Percentiles rank a stretch among this genome's conserved stretches.
phyloP scores from a whole-genome alignment of 2,888 invertebrate species.

The Hololepta plana region DNA sequence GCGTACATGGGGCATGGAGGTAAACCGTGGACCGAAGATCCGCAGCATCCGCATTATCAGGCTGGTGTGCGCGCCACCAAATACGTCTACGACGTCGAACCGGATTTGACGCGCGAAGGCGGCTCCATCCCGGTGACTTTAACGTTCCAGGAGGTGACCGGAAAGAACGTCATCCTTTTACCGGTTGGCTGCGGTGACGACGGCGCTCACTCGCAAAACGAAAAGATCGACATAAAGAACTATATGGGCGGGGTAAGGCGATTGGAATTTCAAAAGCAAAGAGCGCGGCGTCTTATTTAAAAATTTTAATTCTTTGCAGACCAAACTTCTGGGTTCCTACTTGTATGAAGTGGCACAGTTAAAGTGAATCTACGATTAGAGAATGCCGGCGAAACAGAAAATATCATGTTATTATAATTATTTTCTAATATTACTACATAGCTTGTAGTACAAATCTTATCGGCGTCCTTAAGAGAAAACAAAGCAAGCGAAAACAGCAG shows the following conservation, averaged over 20 bases:
- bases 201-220: constrained; percentile 97
- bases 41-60: constrained; percentile 78
- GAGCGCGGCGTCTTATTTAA: neutral
- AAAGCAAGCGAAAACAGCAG: too few relatives aligned
- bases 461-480: too few relatives aligned
- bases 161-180: constrained; percentile 82
- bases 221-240: constrained; percentile 83
- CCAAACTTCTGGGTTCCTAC: constrained; percentile 82
- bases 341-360: constrained; percentile 55
- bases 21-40: constrained; percentile 85
- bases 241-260: constrained; percentile 80
- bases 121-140: constrained; percentile 95
- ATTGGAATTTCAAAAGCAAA: too few relatives aligned
- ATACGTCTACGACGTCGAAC: constrained; percentile 74
- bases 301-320: constrained; percentile 39
- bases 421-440: constrained; percentile 4
- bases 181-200: constrained; percentile 94
- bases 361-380: constrained; percentile 6
- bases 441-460: too few relatives aligned
- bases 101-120: constrained; percentile 92
- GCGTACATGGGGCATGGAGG: constrained; percentile 51
- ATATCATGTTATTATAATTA: constrained; percentile 8
- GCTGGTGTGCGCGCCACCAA: constrained; percentile 72
- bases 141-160: constrained; percentile 80
- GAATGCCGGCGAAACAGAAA: constrained; percentile 2